phyloP scores from a whole-genome alignment of 37 sponge, comb jelly and placozoan species.

The Eunapius fragilis region DNA sequence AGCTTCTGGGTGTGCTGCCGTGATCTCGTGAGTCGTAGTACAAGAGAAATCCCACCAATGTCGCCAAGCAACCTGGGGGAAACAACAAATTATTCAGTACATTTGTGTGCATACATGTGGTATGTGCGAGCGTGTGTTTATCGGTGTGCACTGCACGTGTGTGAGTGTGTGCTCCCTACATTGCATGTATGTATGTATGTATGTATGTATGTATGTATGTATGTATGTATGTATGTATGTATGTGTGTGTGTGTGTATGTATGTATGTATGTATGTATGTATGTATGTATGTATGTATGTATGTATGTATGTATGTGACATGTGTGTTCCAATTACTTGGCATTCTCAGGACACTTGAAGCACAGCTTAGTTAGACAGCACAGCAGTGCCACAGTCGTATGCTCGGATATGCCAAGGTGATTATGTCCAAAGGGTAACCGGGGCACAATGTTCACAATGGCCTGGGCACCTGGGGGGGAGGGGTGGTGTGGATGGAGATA shows the following conservation, averaged over 20 bases:
- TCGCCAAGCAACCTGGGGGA: constrained; percentile 46
- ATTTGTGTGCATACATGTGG: too few relatives aligned
- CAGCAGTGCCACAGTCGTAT: constrained; percentile 74
- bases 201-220: too few relatives aligned
- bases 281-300: background rate
- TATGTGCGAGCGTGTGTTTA: too few relatives aligned
- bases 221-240: background rate
- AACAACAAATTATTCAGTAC: background rate
- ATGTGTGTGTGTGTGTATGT: background rate
- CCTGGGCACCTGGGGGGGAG: constrained; percentile 74
- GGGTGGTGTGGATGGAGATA: too few relatives aligned
- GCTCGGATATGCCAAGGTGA: constrained; percentile 76
- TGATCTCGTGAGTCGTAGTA: constrained; percentile 50
- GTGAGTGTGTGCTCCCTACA: too few relatives aligned
- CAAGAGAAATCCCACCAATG: constrained; percentile 42
- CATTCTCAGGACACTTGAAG: constrained; percentile 61
- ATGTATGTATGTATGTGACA: background rate
- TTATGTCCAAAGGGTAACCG: constrained; percentile 76
- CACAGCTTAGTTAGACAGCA: constrained; percentile 78
- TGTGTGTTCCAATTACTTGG: constrained; percentile 41
- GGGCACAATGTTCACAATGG: constrained; percentile 59
- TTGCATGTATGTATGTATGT: too few relatives aligned
- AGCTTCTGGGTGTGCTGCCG: constrained; percentile 63
- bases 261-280: background rate
- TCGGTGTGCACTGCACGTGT: too few relatives aligned